Base-by-base conservation (phyloP, 2,797 vertebrate genomes). In the Apogon hyalosoma region DNA sequence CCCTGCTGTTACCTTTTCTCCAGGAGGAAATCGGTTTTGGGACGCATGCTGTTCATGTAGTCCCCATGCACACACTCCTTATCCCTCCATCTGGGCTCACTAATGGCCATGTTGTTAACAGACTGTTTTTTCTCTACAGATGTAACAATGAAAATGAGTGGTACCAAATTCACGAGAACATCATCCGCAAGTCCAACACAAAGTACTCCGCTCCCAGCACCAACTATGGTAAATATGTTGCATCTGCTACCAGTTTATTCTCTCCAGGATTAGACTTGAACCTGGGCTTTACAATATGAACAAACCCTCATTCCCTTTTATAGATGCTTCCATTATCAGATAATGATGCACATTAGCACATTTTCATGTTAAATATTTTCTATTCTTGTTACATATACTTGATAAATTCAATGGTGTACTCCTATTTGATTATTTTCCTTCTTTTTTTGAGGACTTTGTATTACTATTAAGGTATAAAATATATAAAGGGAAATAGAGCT, bases 81-180 rank as follows among this genome's bases (percentile, higher is more conserved):
- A 78, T 77, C 77, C 72, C 78, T 86, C 87, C 87, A 89, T 89
- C 86, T 91, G 88, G 82, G 79, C 68, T 52, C 73, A 40, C 77
- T 90, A 91, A 88, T 86, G 74, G 83, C 39, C 41, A 66, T 39
- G 63, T 59, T 75, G 76, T 73, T 82, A 80, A 84, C 75, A 57
- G 49, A 79, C 69, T 85, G 50, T 85, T 64, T 84, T 46, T 89
- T n/a, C 16, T 93, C 91, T 85, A 14, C 76, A 99, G 98, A 88
- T 99, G 98, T 91, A 99, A 98, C 93, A 99, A 99, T 10, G 98
- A 99, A 89, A 98, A 97, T 0, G 98, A 99, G 61, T 99, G 98
- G 98, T 95, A 95, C 90, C 98, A 99, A 94, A 95, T 98, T 85
- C 98, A 99, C 0, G 98, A 99, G 87, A 99, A 99, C 72, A 99